Percentiles rank a stretch among this genome's conserved stretches.
These are phyloP conservation scores for Picus viridis DNA, from an alignment of 2,797 vertebrate genomes.

Conservation along the genomic window DNA sequence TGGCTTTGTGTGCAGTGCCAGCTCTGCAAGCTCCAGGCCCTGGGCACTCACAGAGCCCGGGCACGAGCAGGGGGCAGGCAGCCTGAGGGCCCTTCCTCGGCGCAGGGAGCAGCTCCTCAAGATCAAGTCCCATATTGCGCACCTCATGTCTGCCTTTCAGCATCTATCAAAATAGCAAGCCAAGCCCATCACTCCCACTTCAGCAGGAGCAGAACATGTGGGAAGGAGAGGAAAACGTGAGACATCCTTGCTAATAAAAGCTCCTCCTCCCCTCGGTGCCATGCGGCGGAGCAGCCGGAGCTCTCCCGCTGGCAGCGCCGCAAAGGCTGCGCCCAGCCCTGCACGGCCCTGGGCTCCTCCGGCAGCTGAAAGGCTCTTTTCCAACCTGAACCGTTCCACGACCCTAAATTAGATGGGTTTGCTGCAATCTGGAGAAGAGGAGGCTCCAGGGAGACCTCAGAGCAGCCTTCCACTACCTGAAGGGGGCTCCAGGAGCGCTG, in stretches of 20 bases:
- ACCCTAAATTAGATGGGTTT: too few species aligned
- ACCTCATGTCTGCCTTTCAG: constrained; percentile 53
- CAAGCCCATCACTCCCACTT: constrained; percentile 31
- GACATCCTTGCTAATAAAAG: constrained; percentile 63
- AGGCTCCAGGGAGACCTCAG: too few species aligned
- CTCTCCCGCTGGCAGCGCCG: background rate
- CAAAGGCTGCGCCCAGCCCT: background rate
- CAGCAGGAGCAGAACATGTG: constrained; percentile 53
- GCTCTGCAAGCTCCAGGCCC: background rate
- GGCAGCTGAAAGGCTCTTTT: background rate
- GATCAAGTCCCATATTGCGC: constrained; percentile 27
- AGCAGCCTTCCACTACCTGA: too few species aligned
- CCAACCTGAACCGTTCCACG: background rate
- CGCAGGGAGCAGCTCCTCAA: background rate
- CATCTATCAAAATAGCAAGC: constrained; percentile 55
- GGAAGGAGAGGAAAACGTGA: constrained; percentile 56
- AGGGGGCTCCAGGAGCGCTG: too few species aligned
- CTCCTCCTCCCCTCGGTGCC: constrained; percentile 28
- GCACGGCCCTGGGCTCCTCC: background rate
- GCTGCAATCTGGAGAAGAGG: too few species aligned
- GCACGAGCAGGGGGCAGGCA: background rate
- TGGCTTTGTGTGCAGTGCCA: background rate
- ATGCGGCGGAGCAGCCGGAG: constrained; percentile 12
- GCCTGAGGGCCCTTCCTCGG: background rate
- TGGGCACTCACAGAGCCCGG: background rate